These are phyloP conservation scores for Gandaritis pyraliata DNA, from an alignment of 2,888 invertebrate species.

Conservation along the genomic window DNA sequence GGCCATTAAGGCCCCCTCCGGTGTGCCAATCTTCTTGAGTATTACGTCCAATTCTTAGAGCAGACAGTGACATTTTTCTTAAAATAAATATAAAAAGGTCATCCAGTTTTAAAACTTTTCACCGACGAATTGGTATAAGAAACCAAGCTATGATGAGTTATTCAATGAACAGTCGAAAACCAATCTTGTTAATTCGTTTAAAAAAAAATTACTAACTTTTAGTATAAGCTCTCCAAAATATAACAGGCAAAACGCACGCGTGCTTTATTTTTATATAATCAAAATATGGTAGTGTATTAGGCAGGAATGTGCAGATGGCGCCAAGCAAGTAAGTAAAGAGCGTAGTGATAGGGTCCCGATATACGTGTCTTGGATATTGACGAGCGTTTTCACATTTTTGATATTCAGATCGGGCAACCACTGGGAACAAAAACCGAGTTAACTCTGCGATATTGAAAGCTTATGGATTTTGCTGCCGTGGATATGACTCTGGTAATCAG, in stretches of 20 bases:
- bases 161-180: background rate
- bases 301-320: constrained; percentile 81
- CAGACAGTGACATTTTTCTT: constrained; percentile 58
- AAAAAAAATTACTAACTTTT: constrained; percentile 12
- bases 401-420: constrained; percentile 82
- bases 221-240: constrained; percentile 17
- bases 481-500: constrained; percentile 69
- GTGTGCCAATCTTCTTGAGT: constrained; percentile 78
- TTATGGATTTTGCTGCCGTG: constrained; percentile 80
- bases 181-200: constrained; percentile 11
- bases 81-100: constrained; percentile 44
- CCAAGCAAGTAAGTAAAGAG: constrained; percentile 80
- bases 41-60: constrained; percentile 72
- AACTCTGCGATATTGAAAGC: constrained; percentile 82
- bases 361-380: constrained; percentile 82
- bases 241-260: constrained; percentile 45
- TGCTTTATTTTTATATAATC: constrained; percentile 73
- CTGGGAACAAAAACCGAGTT: constrained; percentile 82
- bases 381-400: constrained; percentile 81
- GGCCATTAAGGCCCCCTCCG: constrained; percentile 79
- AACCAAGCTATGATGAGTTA: background rate
- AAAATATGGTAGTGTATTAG: constrained; percentile 80
- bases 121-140: background rate
- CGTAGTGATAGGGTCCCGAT: constrained; percentile 83
- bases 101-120: background rate